A percentile compares a stretch with the other conserved stretches of the same genome.
Conservation (phyloP, 2,797 vertebrate species). For the Masticophis lateralis region DNA sequence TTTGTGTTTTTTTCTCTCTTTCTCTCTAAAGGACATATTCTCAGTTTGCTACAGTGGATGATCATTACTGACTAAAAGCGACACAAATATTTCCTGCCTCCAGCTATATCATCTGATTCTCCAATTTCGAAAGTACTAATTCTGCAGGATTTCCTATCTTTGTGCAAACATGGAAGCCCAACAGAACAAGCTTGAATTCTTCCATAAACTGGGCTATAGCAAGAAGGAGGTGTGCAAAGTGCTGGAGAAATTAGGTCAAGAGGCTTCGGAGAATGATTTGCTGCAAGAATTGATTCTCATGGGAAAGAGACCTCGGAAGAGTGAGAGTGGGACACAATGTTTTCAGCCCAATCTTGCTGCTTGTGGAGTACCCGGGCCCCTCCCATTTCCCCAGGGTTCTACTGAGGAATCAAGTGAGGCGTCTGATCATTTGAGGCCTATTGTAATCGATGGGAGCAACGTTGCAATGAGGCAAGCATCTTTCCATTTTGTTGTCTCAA, state of each 20-base stretch:
- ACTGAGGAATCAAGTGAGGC: constrained; percentile 56
- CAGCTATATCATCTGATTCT: constrained; percentile 33
- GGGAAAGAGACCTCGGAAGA: constrained; percentile 68
- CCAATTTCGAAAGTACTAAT: background rate
- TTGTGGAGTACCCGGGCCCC: constrained; percentile 71
- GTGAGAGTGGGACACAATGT: constrained; percentile 17
- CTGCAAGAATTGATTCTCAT: constrained; percentile 87
- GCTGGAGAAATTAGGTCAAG: constrained; percentile 78
- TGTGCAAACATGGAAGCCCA: constrained; percentile 65
- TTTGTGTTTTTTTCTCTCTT: background rate
- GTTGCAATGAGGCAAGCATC: constrained; percentile 88
- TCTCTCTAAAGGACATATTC: constrained; percentile 25
- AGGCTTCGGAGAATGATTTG: constrained; percentile 87
- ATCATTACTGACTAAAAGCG: constrained; percentile 7
- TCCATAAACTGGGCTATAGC: constrained; percentile 85
- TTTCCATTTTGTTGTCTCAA: background rate
- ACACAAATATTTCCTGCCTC: background rate
- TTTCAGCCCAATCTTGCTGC: constrained; percentile 71
- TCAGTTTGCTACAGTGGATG: background rate
- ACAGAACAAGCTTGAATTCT: constrained; percentile 82
- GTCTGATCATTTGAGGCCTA: constrained; percentile 70
- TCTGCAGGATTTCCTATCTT: constrained; percentile 1
- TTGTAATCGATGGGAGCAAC: constrained; percentile 92
- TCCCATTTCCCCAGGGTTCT: background rate
- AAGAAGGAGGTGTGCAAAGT: constrained; percentile 79